A percentile compares a stretch with the other conserved stretches of the same genome.
Conservation (phyloP, 2,113 vertebrate species). For the Coregonus clupeaformis region DNA sequence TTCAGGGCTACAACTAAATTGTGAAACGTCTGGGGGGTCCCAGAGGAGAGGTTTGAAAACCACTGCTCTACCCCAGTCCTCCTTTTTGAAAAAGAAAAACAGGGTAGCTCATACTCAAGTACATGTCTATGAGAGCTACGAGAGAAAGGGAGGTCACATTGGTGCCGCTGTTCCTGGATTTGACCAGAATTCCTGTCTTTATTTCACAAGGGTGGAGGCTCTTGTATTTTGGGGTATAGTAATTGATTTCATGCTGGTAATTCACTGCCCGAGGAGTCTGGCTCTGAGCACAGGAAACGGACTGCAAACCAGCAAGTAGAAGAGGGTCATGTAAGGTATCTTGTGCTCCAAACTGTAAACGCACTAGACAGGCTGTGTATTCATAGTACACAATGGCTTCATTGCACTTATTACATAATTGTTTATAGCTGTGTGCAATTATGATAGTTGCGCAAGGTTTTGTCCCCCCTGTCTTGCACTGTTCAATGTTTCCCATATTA, state of each 20-base stretch:
- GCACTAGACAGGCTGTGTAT: not conserved
- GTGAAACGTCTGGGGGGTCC: too few relatives aligned
- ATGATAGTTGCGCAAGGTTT: not conserved
- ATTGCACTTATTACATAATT: conserved; percentile 5
- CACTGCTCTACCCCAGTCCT: not conserved
- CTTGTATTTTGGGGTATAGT: conserved; percentile 30
- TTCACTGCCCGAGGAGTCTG: conserved; percentile 34
- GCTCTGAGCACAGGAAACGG: conserved; percentile 30
- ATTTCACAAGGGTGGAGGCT: conserved; percentile 23
- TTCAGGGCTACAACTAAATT: too few relatives aligned
- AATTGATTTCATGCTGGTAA: conserved; percentile 45
- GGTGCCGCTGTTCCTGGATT: not conserved
- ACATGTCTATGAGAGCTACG: not conserved
- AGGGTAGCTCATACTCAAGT: not conserved
- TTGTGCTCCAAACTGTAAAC: conserved; percentile 6
- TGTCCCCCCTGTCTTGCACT: not conserved
- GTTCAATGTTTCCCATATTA: not conserved
- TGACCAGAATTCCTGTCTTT: conserved; percentile 2
- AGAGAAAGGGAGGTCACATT: not conserved
- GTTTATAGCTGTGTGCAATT: not conserved
- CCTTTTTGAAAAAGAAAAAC: too few relatives aligned
- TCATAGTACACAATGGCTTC: conserved; percentile 4
- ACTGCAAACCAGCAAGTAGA: conserved; percentile 1
- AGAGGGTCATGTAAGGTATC: conserved; percentile 10
- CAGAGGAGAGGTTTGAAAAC: too few relatives aligned